Percentiles rank a stretch among this genome's conserved stretches.
Evolutionary conservation across 2,113 vertebrate species (phyloP).

Genomic region (Rhynchopsitta pachyrhyncha): DNA sequence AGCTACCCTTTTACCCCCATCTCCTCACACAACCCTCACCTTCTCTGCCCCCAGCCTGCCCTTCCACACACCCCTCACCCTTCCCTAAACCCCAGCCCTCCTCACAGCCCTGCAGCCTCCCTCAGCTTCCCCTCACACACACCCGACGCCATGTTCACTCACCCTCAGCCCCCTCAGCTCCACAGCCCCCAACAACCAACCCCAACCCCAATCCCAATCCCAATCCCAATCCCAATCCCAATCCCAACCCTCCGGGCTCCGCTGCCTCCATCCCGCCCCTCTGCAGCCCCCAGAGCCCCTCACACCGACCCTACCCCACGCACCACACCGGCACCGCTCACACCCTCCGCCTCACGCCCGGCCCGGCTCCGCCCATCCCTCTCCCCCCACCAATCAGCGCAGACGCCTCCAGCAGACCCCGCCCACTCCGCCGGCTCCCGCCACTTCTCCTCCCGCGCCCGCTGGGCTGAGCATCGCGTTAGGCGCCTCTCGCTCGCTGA

Average conservation of each 20-base stretch:
- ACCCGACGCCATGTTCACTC: neutral
- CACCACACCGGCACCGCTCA: no score
- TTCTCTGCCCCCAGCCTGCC: no score
- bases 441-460: neutral
- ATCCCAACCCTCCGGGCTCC: no score
- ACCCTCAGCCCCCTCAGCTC: no score
- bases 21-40: neutral
- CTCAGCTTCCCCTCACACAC: neutral
- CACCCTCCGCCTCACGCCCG: rapidly evolving
- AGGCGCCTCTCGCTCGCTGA: neutral
- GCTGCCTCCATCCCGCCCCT: no score
- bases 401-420: rapidly evolving
- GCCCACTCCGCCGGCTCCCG: rapidly evolving
- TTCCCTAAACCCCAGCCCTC: no score
- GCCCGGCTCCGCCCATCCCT: rapidly evolving
- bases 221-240: no score
- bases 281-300: neutral
- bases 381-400: neutral
- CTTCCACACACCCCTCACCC: neutral
- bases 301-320: neutral
- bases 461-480: slow-evolving; percentile 58
- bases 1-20: neutral
- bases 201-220: no score
- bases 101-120: neutral
- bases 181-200: no score